Conservation (phyloP, 92 coral and sea anemone genomes). For the Paramuricea clavata region DNA sequence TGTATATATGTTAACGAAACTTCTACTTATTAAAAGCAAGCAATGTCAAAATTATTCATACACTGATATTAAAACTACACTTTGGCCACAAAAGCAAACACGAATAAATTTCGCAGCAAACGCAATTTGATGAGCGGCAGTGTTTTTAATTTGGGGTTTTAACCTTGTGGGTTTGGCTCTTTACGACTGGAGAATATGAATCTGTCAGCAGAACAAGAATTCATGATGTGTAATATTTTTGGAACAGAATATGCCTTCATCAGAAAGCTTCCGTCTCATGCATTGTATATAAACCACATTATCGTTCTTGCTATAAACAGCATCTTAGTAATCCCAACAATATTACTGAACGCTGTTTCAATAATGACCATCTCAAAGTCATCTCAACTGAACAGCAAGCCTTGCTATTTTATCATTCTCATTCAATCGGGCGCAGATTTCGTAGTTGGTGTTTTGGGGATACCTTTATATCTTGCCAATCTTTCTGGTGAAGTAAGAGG, state of each 20-base stretch:
- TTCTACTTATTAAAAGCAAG: no score
- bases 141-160: not conserved
- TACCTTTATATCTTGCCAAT: not conserved
- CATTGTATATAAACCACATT: not conserved
- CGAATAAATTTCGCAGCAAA: no score
- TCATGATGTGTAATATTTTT: not conserved
- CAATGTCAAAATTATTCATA: no score
- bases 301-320: not conserved
- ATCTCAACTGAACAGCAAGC: constrained; percentile 11
- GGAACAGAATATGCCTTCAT: not conserved
- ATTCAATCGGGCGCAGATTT: not conserved
- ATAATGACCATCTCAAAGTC: not conserved
- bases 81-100: no score
- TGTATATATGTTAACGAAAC: no score
- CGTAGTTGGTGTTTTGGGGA: not conserved
- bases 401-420: not conserved
- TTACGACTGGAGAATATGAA: not conserved
- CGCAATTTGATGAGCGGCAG: no score
- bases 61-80: no score
- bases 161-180: no score
- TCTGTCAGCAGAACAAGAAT: not conserved
- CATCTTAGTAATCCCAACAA: not conserved
- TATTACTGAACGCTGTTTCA: not conserved
- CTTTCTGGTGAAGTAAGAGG: not conserved
- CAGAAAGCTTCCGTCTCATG: no score